phyloP scores from a whole-genome alignment of 2,888 invertebrate species.

The Zootermopsis nevadensis region DNA sequence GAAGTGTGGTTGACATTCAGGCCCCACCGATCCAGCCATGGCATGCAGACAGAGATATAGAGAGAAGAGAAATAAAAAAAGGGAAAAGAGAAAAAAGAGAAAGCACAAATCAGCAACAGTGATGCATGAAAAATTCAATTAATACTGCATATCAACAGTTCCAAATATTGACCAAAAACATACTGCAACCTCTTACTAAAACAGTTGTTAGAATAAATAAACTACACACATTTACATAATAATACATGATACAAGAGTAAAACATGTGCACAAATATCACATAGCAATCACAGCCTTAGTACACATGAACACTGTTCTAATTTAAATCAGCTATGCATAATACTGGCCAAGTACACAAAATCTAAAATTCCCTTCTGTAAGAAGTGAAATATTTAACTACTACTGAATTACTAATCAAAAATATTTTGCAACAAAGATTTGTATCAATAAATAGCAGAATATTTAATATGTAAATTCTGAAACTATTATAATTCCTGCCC shows the following conservation, averaged over 20 bases:
- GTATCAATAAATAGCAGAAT: too few species aligned
- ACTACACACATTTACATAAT: slow-evolving; percentile 36
- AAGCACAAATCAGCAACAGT: slow-evolving; percentile 46
- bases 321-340: slow-evolving; percentile 24
- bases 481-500: too few species aligned
- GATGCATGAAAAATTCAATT: slow-evolving; percentile 39
- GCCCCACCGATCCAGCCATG: slow-evolving; percentile 58
- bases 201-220: slow-evolving; percentile 47
- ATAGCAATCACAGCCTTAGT: slow-evolving; percentile 2
- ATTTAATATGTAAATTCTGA: too few species aligned
- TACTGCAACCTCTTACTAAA: slow-evolving; percentile 54
- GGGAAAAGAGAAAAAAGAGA: slow-evolving; percentile 61
- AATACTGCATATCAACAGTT: slow-evolving; percentile 39
- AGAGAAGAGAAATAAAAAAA: slow-evolving; percentile 69
- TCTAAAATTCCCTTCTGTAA: not conserved
- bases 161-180: slow-evolving; percentile 40
- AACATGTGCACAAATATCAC: not conserved
- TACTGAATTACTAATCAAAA: not conserved
- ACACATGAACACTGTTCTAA: slow-evolving; percentile 21
- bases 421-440: not conserved
- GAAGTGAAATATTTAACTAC: not conserved
- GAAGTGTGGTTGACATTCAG: slow-evolving; percentile 36
- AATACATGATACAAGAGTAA: slow-evolving; percentile 18
- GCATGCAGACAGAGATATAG: slow-evolving; percentile 70
- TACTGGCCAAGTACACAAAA: slow-evolving; percentile 17